A percentile compares a stretch with the other conserved stretches of the same genome.
phyloP scores from a whole-genome alignment of 64 coral and sea anemone genomes.

The Dendronephthya gigantea region DNA sequence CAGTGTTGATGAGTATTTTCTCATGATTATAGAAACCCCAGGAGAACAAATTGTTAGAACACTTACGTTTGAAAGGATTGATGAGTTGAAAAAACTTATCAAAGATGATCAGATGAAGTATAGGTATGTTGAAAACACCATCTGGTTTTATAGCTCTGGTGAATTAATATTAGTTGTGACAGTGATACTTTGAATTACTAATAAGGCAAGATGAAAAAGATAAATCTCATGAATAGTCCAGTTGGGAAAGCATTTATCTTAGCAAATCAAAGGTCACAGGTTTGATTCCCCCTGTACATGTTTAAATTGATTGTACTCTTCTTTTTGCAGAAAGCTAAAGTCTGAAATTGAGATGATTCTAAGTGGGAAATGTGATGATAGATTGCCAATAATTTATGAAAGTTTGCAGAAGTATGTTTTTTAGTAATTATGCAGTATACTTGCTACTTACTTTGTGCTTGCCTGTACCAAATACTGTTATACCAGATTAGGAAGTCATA shows the following conservation, averaged over 20 bases:
- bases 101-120: slow-evolving; percentile 54
- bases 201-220: too few species aligned
- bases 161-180: too few species aligned
- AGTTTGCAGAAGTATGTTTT: slow-evolving; percentile 55
- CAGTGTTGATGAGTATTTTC: too few species aligned
- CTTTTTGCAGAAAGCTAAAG: slow-evolving; percentile 59
- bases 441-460: neutral
- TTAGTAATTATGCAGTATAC: neutral
- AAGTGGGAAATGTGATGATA: slow-evolving; percentile 72
- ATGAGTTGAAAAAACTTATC: slow-evolving; percentile 77
- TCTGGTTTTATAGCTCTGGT: too few species aligned
- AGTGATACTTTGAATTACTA: too few species aligned
- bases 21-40: slow-evolving; percentile 63
- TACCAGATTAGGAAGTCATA: too few species aligned
- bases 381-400: slow-evolving; percentile 61
- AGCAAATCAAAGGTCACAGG: neutral
- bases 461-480: too few species aligned
- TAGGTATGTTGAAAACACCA: slow-evolving; percentile 54
- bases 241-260: too few species aligned
- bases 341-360: slow-evolving; percentile 71
- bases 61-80: slow-evolving; percentile 88
- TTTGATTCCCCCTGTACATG: too few species aligned
- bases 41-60: slow-evolving; percentile 88
- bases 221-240: too few species aligned
- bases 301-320: too few species aligned